Conservation (phyloP, 2,888 invertebrate genomes). For the Aporophyla lueneburgensis region DNA sequence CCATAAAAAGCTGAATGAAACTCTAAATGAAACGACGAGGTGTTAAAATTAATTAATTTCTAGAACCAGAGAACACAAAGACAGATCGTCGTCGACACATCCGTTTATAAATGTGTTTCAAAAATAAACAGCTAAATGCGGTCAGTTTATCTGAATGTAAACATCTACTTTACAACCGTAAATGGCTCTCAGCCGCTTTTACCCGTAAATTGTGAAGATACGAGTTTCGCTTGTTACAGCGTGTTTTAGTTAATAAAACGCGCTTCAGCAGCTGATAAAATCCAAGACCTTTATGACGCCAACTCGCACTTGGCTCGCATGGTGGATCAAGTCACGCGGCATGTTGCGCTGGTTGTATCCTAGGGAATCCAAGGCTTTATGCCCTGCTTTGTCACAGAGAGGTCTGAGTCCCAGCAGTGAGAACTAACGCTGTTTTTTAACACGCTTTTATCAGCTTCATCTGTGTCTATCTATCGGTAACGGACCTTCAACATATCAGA, state of each 20-base stretch:
- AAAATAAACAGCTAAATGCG: slow-evolving; percentile 41
- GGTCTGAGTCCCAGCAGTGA: neutral
- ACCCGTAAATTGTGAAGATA: neutral
- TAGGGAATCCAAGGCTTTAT: neutral
- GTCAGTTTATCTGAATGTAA: slow-evolving; percentile 20
- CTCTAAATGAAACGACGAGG: neutral
- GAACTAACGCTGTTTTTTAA: neutral
- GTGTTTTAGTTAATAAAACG: neutral
- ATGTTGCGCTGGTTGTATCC: neutral
- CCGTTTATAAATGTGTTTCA: slow-evolving; percentile 29
- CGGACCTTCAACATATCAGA: no score
- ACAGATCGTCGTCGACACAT: slow-evolving; percentile 27
- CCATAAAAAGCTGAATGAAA: neutral
- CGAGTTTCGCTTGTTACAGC: neutral
- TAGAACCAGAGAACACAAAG: slow-evolving; percentile 10
- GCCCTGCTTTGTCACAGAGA: neutral
- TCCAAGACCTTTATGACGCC: neutral
- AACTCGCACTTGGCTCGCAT: neutral
- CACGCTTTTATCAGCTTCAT: no score
- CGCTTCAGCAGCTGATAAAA: neutral
- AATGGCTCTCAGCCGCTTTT: neutral
- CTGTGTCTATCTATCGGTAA: no score
- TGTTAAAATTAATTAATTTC: neutral
- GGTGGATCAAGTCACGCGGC: neutral
- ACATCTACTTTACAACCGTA: slow-evolving; percentile 24